These are phyloP conservation scores for Dryocosmus kuriphilus DNA, from an alignment of 2,888 invertebrate species.

Conservation along the genomic window DNA sequence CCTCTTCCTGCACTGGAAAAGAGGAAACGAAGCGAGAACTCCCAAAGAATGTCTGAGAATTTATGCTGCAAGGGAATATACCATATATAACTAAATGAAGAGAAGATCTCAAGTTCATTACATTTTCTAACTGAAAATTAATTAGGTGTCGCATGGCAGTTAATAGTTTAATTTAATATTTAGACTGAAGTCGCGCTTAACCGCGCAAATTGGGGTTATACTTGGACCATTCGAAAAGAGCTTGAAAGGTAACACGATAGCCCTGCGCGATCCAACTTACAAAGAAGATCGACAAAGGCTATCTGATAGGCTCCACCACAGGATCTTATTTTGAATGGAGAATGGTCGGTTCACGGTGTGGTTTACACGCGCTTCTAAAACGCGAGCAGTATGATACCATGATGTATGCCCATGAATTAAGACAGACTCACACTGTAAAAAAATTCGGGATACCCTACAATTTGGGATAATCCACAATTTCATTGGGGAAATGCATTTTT, in stretches of 20 bases:
- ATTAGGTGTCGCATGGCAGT: not conserved
- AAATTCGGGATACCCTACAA: no score
- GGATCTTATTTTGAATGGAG: conserved; percentile 64
- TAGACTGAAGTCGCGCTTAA: conserved; percentile 56
- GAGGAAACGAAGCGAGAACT: not conserved
- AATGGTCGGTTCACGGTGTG: conserved; percentile 60
- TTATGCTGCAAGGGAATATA: not conserved
- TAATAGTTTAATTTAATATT: conserved; percentile 60
- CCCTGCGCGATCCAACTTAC: conserved; percentile 62
- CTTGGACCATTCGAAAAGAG: conserved; percentile 48
- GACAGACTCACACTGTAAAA: conserved; percentile 2
- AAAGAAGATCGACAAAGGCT: conserved; percentile 69
- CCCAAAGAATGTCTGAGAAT: not conserved
- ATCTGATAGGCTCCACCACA: conserved; percentile 63
- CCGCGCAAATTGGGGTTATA: conserved; percentile 66
- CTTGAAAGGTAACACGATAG: conserved; percentile 69
- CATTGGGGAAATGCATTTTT: no score
- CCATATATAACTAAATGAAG: not conserved
- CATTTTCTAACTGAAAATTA: not conserved
- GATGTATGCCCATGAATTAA: conserved; percentile 57
- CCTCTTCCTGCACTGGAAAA: not conserved
- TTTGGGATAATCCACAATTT: no score
- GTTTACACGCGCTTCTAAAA: conserved; percentile 57
- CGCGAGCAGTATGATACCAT: conserved; percentile 61
- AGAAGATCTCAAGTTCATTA: not conserved